Evolutionary conservation across 2,797 vertebrate genomes (phyloP), one percentile per base, ranked within the genome.

Genomic region (Phoebastria nigripes): DNA sequence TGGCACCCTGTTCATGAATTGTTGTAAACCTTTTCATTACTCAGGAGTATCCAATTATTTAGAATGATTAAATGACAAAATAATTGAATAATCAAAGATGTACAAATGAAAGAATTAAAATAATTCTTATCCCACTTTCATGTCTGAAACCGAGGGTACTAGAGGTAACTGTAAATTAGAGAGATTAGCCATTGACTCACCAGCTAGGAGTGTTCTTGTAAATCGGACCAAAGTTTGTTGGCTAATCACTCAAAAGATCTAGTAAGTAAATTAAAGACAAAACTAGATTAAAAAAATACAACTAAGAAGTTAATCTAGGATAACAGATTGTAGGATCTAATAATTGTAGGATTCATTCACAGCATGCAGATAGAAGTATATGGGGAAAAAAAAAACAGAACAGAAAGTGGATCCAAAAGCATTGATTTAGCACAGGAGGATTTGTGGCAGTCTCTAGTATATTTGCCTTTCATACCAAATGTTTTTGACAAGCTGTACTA

Each of bases 331-430:
- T 42, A 76, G 46, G 22, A 58, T 51, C 29, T 55, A 80, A 73
- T 18, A 39, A 15, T 21, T 58, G 51, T 51, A 78, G 46, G 15
- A 67, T 67, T 59, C 12, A 24, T 55, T 66, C 14, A 51, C 4
- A 55, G 21, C 5, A 49, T 35, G 26, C 15, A 86, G 35, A n/a
- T 8, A 80, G n/a, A 37, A 47, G 12, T 42, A 29, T 20, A 12
- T 3, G 0, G 6, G 4, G 3, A 2, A 4, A 11, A 4, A 11
- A 5, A 28, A 33, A 41, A 13, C 20, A 13, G 35, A 79, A 35
- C 2, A 25, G 22, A 51, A 54, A 54, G 66, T n/a, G 2, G 25
- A 52, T 80, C 54, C 12, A 6, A 71, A 86, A 16, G 42, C n/a
- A 16, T 2, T 58, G 15, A 33, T 82, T 79, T 37, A 54, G 46